A percentile compares a stretch with the other conserved stretches of the same genome.
Conservation (phyloP, 2,113 vertebrate species). For the Phylloscopus whistleri region DNA sequence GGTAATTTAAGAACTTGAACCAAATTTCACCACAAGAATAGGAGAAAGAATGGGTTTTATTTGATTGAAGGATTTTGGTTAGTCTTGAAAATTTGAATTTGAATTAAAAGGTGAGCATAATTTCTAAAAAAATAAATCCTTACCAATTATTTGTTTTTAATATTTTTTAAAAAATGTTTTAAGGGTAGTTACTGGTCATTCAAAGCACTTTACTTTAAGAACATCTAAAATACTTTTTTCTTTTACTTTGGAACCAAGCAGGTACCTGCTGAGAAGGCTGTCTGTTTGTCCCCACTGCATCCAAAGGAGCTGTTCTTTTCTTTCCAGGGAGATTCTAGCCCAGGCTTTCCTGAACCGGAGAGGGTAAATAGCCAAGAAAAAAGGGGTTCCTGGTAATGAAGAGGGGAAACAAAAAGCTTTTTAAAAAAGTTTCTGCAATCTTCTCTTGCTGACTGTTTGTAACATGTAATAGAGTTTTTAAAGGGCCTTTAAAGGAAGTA, state of each 20-base stretch:
- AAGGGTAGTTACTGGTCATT: background rate
- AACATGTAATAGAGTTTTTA: background rate
- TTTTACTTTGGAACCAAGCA: background rate
- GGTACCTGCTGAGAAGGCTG: background rate
- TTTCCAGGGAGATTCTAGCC: background rate
- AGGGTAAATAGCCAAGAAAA: background rate
- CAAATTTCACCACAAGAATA: background rate
- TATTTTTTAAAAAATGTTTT: background rate
- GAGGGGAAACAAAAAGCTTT: background rate
- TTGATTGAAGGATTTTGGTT: background rate
- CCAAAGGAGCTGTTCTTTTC: background rate
- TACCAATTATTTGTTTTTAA: background rate
- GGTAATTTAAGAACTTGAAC: background rate
- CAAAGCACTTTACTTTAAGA: background rate
- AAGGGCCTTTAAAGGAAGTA: background rate
- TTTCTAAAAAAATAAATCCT: background rate
- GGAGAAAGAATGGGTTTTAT: background rate
- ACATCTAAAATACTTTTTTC: background rate
- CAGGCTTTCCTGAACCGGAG: background rate
- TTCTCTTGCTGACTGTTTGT: background rate
- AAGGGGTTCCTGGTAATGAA: background rate
- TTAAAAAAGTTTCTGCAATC: background rate
- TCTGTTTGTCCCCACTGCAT: background rate
- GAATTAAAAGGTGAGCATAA: background rate
- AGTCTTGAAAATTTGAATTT: background rate